Evolutionary conservation across 2,888 invertebrate species (phyloP), one percentile per base, ranked within the genome.

Genomic region (Catonia carolina): DNA sequence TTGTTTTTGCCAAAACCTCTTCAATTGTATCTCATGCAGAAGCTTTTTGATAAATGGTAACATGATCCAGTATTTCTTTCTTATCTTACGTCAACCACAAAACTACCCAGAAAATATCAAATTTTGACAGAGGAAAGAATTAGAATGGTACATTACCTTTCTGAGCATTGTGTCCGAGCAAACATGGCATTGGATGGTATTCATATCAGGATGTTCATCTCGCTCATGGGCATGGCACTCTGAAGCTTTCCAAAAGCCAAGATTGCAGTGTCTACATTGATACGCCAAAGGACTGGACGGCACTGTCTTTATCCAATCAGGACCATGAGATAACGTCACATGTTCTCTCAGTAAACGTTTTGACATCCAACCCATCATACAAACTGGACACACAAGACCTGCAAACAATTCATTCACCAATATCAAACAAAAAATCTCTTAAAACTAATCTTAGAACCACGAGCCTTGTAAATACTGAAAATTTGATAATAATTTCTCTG

Each of bases 211-310:
- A 65, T 77, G 77, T 1, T 69, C 70, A 51, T 69, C 67, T 1
- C 74, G 70, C 64, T 76, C 74, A 63, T 78, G 78, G 0, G 64
- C 62, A 63, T 77, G 76, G 50, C 78, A 69, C 23, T 77, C 77
- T 0, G 71, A 69, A 62, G 77, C 77, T 63, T 77, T 76, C 78
- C 78, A 78, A 61, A 78, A 78, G 53, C 76, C 63, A 8, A 70
- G 74, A 0, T 75, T 72, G 61, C 78, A 78, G 63, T 70, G 76
- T 56, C 70, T 71, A 63, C 78, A 78, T 62, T 76, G 76, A 55
- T 77, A 76, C 1, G 77, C 77, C 45, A 78, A 67, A 61, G 77
- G 77, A 1, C 76, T 56, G 74, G 60, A 75, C 74, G 76, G 58
- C 74, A 73, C 67, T 69, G 71, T 59, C 49, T 36, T 48, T 23